Evolutionary conservation across 2,888 invertebrate genomes (phyloP), one percentile per base, ranked within the genome.

Genomic region (Arrhopalites spinosus): DNA sequence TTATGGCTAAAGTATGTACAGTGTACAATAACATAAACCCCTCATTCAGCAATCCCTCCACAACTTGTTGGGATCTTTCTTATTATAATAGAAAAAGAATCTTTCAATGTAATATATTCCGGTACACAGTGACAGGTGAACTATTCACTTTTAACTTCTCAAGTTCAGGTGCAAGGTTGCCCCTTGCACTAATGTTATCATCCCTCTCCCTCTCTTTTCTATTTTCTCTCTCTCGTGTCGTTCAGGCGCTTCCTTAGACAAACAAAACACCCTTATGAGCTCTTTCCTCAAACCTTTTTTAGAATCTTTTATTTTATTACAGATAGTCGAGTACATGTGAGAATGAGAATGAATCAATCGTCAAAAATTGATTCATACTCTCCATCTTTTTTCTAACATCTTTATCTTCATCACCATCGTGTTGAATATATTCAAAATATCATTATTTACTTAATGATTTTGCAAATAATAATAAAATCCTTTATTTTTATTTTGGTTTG

Each of bases 141-240:
- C 71, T 71, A 59, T 71, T 71, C 59, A 71, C 61, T 30, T 43
- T 71, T 36, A 36, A 53, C 5, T 36, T 53, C n/a, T 53, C 59
- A 71, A 71, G 71, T 71, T 71, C 71, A 71, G 71, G 71, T 71
- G 71, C 71, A 71, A 71, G 71, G 71, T 53, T 53, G 15, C 69
- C 30, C 27, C 59, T 70, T 50, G 15, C 67, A 7, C 27, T 17
- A n/a, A 68, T 68, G 23, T 30, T 53, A 36, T 59, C 53, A 36
- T 59, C 29, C 27, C 30, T 43, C 50, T 27, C 45, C 36, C 68
- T 43, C 25, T 36, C 68, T 50, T 27, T 68, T 47, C 17, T 27
- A 2, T 7, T 68, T 1, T 15, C 17, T 50, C 2, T 25, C 45
- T 25, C 11, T 36, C 45, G 29, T 3, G 2, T 36, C n/a, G n/a